Evolutionary conservation across 2,888 invertebrate species (phyloP).

Genomic region (Synergus japonicus): DNA sequence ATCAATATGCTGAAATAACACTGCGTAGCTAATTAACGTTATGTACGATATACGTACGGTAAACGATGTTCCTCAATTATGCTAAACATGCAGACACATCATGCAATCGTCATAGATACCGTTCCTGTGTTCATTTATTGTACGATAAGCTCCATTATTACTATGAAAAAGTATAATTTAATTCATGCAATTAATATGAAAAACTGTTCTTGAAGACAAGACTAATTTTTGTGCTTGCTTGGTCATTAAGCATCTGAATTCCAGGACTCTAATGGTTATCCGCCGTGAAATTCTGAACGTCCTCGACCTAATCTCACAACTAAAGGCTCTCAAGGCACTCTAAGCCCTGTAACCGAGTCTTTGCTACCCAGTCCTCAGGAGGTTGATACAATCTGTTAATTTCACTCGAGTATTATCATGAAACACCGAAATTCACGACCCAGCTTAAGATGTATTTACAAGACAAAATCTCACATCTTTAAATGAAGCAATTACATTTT

Average conservation of each 20-base stretch:
- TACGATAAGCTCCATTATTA: no score
- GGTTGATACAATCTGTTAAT: neutral
- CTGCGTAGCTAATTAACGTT: neutral
- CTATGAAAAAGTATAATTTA: neutral
- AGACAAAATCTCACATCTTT: neutral
- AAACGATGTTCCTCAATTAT: slow-evolving; percentile 14
- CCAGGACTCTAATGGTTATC: neutral
- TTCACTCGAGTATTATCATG: neutral
- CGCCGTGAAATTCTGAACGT: neutral
- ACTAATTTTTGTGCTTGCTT: neutral
- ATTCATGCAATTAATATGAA: neutral
- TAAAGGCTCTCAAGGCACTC: slow-evolving; percentile 43
- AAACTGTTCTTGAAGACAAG: neutral
- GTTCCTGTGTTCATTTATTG: no score
- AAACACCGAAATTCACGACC: neutral
- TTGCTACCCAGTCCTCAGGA: neutral
- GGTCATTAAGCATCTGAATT: neutral
- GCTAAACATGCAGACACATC: no score
- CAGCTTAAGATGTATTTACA: neutral
- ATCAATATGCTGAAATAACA: slow-evolving; percentile 16
- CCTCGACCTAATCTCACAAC: slow-evolving; percentile 7
- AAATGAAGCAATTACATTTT: neutral
- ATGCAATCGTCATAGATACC: no score
- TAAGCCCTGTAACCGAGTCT: slow-evolving; percentile 30
- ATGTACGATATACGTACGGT: slow-evolving; percentile 9